Percentiles rank a stretch among this genome's conserved stretches.
Conservation (phyloP, 2,888 invertebrate species). For the Andrena chrysosceles region DNA sequence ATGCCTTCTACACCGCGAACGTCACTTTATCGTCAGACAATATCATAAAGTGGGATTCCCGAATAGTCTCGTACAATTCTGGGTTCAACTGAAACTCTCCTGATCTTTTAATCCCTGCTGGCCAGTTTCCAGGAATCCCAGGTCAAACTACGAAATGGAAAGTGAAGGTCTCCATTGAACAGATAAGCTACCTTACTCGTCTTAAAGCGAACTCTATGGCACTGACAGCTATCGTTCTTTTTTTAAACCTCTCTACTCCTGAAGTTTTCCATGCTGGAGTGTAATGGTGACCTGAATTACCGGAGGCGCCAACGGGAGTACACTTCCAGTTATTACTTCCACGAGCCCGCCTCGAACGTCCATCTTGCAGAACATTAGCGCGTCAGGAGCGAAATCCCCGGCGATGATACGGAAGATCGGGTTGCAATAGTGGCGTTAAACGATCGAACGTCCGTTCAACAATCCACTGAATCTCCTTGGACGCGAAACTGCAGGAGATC, state of each 20-base stretch:
- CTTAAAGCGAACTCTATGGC: too few species aligned
- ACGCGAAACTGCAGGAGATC: constrained; percentile 18
- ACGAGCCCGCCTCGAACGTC: background rate
- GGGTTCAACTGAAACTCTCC: background rate
- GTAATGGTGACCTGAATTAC: too few species aligned
- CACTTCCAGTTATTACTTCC: too few species aligned
- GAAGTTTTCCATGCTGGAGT: too few species aligned
- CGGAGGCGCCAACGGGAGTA: too few species aligned
- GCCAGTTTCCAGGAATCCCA: constrained; percentile 15
- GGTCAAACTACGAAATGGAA: background rate
- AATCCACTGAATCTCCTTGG: background rate
- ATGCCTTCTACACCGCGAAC: background rate
- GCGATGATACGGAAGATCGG: constrained; percentile 13
- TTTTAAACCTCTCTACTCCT: too few species aligned
- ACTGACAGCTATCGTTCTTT: too few species aligned
- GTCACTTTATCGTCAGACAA: background rate
- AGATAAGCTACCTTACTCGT: too few species aligned
- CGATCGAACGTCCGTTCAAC: constrained; percentile 22
- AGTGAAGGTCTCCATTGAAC: background rate
- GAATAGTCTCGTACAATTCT: background rate
- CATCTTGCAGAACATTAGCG: background rate
- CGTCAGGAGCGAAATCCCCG: constrained; percentile 1
- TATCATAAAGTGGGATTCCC: constrained; percentile 7
- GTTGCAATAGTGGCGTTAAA: constrained; percentile 9
- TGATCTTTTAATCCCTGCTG: constrained; percentile 13